A percentile compares a stretch with the other conserved stretches of the same genome.
Conservation (phyloP, 2,113 vertebrate genomes). For the Genyomyrus donnyi region DNA sequence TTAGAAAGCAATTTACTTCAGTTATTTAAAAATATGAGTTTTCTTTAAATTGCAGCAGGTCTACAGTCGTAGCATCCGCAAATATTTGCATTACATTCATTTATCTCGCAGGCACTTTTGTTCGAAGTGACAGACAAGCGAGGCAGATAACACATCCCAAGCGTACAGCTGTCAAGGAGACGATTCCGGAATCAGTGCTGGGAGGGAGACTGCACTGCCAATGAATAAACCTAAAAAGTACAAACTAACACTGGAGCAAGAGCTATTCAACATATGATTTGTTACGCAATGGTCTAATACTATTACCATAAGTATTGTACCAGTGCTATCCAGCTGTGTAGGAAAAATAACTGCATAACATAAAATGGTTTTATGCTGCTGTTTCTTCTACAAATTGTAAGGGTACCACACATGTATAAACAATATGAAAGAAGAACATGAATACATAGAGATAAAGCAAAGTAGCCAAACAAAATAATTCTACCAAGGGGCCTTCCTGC, state of each 20-base stretch:
- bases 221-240: not conserved
- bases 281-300: not conserved
- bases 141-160: not conserved
- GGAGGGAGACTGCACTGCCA: not conserved
- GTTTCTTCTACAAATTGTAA: not conserved
- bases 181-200: not conserved
- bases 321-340: not conserved
- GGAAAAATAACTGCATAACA: not conserved
- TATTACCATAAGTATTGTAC: not conserved
- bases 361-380: not conserved
- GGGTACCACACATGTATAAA: not conserved
- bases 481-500: not conserved
- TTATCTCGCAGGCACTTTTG: not conserved
- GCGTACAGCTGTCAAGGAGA: not conserved
- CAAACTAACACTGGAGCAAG: not conserved
- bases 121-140: not conserved
- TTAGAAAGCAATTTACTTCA: not conserved
- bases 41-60: not conserved
- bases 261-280: not conserved
- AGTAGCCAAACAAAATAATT: not conserved
- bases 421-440: not conserved
- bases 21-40: not conserved
- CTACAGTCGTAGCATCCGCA: not conserved
- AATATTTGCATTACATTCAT: not conserved
- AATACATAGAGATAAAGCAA: not conserved